Evolutionary conservation across 2,888 invertebrate genomes (phyloP), one percentile per base, ranked within the genome.

Genomic region (Patella depressa): DNA sequence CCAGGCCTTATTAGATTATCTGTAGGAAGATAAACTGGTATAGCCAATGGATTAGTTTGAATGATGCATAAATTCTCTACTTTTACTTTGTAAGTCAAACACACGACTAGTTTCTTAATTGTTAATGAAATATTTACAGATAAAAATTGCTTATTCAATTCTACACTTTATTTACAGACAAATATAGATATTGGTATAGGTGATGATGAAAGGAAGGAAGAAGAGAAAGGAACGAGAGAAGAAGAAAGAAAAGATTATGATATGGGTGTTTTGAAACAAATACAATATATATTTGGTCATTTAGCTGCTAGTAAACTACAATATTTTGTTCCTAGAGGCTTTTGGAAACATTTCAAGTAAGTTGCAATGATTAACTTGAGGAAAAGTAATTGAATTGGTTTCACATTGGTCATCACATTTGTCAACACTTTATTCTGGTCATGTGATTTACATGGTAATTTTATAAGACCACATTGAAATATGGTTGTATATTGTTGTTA

Each of bases 291-390:
- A 89, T 99, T 99, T 92, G 98, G 98, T 57, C 98, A 99, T 93
- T 93, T 99, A 90, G 97, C 97, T 80, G 97, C 96, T 90, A 98
- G 98, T 91, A 96, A 98, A 90, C 93, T 98, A 78, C 98, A 99
- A 93, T 98, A 97, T 93, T 98, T 98, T 93, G 95, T 98, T 88
- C 99, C 99, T n/a, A 95, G 96, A 88, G 98, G 98, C 74, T 94
- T 99, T 85, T 99, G 98, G 98, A 96, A 96, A 89, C 97, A 98
- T 93, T 99, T 99, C 93, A 97, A 96, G 97, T 97, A 93, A 94
- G 94, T 92, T 12, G 0, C 72, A 45, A 45, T 45, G 45, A 45
- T 45, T 45, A 45, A 17, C 12, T 17, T 15, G n/a, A 9, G 45
- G 45, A 45, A 45, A 9, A 9, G 45, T 45, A 45, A 5, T 5